Conservation (phyloP, 1,140 invertebrate species). For the Plectrocnemia conspersa region DNA sequence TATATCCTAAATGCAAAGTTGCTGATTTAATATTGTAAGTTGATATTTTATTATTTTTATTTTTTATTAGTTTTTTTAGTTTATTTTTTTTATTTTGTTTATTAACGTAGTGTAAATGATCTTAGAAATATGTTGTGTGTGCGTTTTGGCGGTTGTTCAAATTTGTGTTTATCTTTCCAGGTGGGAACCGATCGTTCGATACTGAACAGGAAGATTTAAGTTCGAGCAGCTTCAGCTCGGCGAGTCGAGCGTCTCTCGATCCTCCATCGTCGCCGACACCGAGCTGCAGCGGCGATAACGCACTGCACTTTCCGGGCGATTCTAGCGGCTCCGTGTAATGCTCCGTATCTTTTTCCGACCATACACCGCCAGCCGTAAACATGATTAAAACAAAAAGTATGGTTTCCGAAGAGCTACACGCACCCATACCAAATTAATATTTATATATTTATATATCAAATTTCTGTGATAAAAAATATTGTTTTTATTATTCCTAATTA, state of each 20-base stretch:
- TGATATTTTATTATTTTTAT: no score
- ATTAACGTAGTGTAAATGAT: no score
- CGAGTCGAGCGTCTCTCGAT: constrained; percentile 71
- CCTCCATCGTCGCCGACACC: constrained; percentile 66
- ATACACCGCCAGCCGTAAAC: not conserved
- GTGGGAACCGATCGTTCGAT: constrained; percentile 54
- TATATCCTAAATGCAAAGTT: no score
- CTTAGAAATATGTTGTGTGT: not conserved
- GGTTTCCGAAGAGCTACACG: not conserved
- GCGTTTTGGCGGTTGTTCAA: no score
- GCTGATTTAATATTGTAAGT: no score
- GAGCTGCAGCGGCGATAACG: constrained; percentile 63
- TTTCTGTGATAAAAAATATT: constrained; percentile 13
- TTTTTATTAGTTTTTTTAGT: not conserved
- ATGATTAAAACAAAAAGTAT: constrained; percentile 10
- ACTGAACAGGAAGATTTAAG: constrained; percentile 70
- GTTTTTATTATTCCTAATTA: not conserved
- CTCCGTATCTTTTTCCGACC: not conserved
- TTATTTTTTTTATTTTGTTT: no score
- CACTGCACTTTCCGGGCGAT: constrained; percentile 71
- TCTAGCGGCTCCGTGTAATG: constrained; percentile 64
- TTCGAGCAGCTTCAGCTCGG: constrained; percentile 75
- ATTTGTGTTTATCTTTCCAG: constrained; percentile 39
- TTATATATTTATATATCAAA: constrained; percentile 8
- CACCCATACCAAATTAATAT: constrained; percentile 16